Percentiles rank a stretch among this genome's conserved stretches.
phyloP scores from a whole-genome alignment of 1,140 invertebrate species.

The Homarus americanus region DNA sequence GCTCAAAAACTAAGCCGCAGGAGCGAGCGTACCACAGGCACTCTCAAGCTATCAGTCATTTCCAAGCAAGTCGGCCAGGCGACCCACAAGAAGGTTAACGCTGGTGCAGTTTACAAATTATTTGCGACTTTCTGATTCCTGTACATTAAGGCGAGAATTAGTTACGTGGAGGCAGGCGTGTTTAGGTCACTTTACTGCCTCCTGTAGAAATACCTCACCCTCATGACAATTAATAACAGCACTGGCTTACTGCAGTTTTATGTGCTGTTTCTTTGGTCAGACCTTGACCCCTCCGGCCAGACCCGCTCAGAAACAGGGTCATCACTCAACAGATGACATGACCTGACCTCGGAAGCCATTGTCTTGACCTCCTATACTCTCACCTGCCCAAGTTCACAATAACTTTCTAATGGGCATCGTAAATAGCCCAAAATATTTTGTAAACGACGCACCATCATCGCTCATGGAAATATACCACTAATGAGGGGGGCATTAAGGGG shows the following conservation, averaged over 20 bases:
- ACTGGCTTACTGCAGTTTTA: slow-evolving; percentile 67
- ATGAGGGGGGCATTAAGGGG: slow-evolving; percentile 49
- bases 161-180: neutral
- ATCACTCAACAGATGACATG: slow-evolving; percentile 58
- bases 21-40: slow-evolving; percentile 40
- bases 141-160: slow-evolving; percentile 53
- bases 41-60: slow-evolving; percentile 62
- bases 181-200: slow-evolving; percentile 36
- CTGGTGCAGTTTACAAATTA: slow-evolving; percentile 12
- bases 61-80: slow-evolving; percentile 43
- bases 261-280: slow-evolving; percentile 48
- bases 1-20: slow-evolving; percentile 19
- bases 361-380: slow-evolving; percentile 40
- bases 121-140: slow-evolving; percentile 51
- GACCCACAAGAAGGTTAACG: slow-evolving; percentile 46
- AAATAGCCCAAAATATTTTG: slow-evolving; percentile 31
- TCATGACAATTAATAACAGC: slow-evolving; percentile 70
- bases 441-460: slow-evolving; percentile 33
- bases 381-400: slow-evolving; percentile 32
- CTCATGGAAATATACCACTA: slow-evolving; percentile 34
- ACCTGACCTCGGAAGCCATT: slow-evolving; percentile 52
- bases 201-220: slow-evolving; percentile 55
- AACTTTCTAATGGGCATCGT: slow-evolving; percentile 53
- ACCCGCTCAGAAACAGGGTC: slow-evolving; percentile 34
- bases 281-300: slow-evolving; percentile 41